Percentiles rank a stretch among this genome's conserved stretches.
phyloP scores from a whole-genome alignment of 2,888 invertebrate genomes.

The Megalurothrips usitatus region DNA sequence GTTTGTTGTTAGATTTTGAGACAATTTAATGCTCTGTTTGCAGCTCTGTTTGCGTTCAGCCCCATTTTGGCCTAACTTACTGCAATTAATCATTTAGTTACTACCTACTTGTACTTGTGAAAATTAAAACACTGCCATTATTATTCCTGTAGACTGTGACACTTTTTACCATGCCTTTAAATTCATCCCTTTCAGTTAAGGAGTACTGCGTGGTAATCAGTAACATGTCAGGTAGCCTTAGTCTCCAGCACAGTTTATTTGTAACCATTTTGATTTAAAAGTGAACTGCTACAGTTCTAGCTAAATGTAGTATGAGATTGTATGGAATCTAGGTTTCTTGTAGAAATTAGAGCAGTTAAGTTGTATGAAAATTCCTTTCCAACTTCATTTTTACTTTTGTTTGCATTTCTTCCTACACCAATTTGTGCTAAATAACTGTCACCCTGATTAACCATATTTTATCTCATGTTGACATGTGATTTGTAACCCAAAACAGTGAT shows the following conservation, averaged over 20 bases:
- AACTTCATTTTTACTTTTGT: background rate
- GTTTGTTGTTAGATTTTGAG: conserved; percentile 16
- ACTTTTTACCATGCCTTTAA: background rate
- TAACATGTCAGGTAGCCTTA: background rate
- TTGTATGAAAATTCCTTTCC: background rate
- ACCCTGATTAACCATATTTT: background rate
- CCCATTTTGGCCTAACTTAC: background rate
- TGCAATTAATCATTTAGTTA: background rate
- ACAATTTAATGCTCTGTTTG: background rate
- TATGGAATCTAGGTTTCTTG: too few relatives aligned
- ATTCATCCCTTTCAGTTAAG: background rate
- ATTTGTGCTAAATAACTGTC: background rate
- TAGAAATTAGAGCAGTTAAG: background rate
- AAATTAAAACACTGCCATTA: conserved; percentile 5
- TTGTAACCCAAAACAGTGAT: background rate
- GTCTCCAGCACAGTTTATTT: background rate
- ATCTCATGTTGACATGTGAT: background rate
- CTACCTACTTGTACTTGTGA: background rate
- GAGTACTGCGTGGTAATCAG: background rate
- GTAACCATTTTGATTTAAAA: background rate
- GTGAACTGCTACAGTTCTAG: too few relatives aligned
- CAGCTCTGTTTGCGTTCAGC: background rate
- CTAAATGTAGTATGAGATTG: too few relatives aligned
- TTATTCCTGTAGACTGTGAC: background rate
- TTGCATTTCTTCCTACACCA: background rate